Conservation (phyloP, 2,113 vertebrate genomes). For the Bolborhynchus lineola region DNA sequence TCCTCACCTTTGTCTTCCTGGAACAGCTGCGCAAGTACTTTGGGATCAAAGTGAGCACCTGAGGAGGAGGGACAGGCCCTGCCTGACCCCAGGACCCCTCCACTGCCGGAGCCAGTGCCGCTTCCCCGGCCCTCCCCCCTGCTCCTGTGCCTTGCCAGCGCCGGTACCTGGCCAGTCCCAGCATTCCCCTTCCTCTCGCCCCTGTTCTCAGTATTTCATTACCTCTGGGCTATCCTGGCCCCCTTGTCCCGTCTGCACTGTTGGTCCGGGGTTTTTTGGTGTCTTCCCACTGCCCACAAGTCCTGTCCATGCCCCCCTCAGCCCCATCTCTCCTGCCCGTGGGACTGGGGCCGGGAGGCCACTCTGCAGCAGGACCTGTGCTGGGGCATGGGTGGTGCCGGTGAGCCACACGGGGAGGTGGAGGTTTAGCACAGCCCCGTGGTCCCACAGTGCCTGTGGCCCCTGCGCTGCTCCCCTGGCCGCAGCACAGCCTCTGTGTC, state of each 20-base stretch:
- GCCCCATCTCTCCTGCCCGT: not conserved
- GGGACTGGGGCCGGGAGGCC: too few relatives aligned
- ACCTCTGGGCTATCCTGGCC: not conserved
- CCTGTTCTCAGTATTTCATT: not conserved
- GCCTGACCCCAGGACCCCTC: not conserved
- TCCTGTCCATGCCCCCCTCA: not conserved
- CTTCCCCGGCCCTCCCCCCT: not conserved
- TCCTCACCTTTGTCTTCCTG: conserved; percentile 89
- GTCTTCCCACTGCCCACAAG: not conserved
- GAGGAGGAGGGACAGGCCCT: not conserved
- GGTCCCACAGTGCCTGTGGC: not conserved
- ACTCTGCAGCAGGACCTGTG: rapidly evolving
- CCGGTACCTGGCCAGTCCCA: not conserved
- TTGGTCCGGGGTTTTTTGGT: not conserved
- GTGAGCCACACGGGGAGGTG: not conserved
- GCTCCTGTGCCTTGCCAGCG: not conserved
- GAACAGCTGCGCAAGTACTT: conserved; percentile 88
- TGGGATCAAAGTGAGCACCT: conserved; percentile 81
- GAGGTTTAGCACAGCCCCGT: not conserved
- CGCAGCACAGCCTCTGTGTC: not conserved
- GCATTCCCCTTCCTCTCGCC: not conserved
- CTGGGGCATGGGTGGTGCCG: not conserved
- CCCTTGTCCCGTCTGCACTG: not conserved
- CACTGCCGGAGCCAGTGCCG: not conserved
- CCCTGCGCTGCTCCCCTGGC: rapidly evolving